Evolutionary conservation across 1,140 invertebrate genomes (phyloP).

Genomic region (Centruroides sculpturatus): DNA sequence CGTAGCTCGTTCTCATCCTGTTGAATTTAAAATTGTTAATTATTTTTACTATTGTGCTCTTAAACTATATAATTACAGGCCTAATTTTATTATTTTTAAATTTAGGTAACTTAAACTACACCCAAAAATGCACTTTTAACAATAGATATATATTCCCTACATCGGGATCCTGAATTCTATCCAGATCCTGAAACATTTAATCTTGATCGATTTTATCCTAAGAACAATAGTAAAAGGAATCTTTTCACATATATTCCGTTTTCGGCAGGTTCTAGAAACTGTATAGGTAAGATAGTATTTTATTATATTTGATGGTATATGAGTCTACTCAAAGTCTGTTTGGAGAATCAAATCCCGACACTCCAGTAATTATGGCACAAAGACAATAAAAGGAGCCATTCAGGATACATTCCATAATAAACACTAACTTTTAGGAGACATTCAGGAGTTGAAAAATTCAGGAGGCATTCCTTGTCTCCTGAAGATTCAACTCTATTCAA

Average conservation of each 20-base stretch:
- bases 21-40: too few species aligned
- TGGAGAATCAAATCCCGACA: too few species aligned
- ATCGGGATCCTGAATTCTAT: slow-evolving; percentile 25
- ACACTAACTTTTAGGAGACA: too few species aligned
- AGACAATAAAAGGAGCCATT: too few species aligned
- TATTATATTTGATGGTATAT: too few species aligned
- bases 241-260: slow-evolving; percentile 28
- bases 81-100: slow-evolving; percentile 24
- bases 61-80: slow-evolving; percentile 22
- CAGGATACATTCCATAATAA: too few species aligned
- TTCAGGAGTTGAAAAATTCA: too few species aligned
- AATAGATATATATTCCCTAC: neutral
- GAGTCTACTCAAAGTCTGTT: too few species aligned
- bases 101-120: slow-evolving; percentile 26
- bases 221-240: slow-evolving; percentile 32
- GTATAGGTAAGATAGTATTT: slow-evolving; percentile 25
- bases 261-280: slow-evolving; percentile 25
- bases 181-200: slow-evolving; percentile 37
- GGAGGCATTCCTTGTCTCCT: too few species aligned
- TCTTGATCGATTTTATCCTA: slow-evolving; percentile 32
- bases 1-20: slow-evolving; percentile 33
- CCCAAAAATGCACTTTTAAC: slow-evolving; percentile 23
- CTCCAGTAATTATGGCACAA: too few species aligned
- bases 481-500: too few species aligned
- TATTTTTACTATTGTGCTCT: slow-evolving; percentile 26